phyloP scores from a whole-genome alignment of 2,113 vertebrate species.

The Chitala chitala region DNA sequence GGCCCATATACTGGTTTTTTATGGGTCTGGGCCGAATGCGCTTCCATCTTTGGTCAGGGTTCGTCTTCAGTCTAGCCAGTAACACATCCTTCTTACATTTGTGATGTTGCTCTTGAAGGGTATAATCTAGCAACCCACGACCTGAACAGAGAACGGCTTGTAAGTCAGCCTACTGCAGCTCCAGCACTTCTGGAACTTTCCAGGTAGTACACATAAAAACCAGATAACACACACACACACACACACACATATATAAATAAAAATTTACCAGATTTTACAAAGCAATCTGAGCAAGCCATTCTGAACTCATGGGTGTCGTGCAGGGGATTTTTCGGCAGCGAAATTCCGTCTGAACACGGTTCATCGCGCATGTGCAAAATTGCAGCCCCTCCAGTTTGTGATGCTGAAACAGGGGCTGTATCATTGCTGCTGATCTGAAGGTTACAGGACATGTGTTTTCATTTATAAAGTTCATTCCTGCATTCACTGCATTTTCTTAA shows the following conservation, averaged over 20 bases:
- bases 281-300: conserved; percentile 86
- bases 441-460: conserved; percentile 23
- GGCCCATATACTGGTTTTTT: conserved; percentile 92
- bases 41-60: conserved; percentile 80
- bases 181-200: no score
- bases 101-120: conserved; percentile 76
- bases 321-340: conserved; percentile 72
- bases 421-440: conserved; percentile 74
- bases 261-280: conserved; percentile 79
- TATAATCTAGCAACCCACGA: conserved; percentile 77
- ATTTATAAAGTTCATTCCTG: neutral
- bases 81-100: conserved; percentile 96
- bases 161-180: neutral
- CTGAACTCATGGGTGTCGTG: conserved; percentile 88
- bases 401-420: conserved; percentile 60
- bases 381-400: conserved; percentile 62
- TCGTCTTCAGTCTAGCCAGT: conserved; percentile 80
- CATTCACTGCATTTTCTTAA: no score
- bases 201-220: no score
- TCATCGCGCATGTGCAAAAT: conserved; percentile 56
- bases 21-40: conserved; percentile 90
- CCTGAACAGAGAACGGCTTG: conserved; percentile 57
- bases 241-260: neutral
- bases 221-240: neutral
- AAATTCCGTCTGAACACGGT: conserved; percentile 45